Base-by-base conservation (phyloP, 2,797 vertebrate species). In the Antennarius maculatus region DNA sequence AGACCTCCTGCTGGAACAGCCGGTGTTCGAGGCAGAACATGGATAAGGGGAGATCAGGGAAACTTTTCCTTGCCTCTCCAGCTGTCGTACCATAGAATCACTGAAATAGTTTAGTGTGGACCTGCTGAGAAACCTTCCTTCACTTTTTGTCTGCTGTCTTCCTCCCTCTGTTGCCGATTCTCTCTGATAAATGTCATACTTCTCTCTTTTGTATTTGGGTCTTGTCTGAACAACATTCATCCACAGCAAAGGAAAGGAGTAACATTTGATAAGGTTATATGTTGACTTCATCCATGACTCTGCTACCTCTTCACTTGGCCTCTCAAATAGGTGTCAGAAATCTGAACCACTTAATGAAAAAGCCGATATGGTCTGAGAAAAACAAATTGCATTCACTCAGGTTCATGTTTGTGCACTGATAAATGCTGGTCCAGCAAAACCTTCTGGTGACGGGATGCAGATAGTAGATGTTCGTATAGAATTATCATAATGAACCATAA, bases 1-100 rank as follows among this genome's bases (percentile, higher is more conserved):
- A 74, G 64, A 74, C 71, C 72, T 56, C 78, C 76, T 16, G 64
- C 74, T 79, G 76, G 71, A 69, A 57, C 60, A 74, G 63, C 76
- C 74, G 78, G 61, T 75, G 55, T 82, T 82, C 27, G 65, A 74
- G 58, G 62, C 67, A 73, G 61, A 69, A 84, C 70, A 69, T 39
- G 55, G 73, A 46, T 3, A 42, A 61, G 69, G 58, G 43, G 27
- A 54, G 72, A 67, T 80, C 66, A 64, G 72, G 62, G 55, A 43
- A 77, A 63, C 69, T 76, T 56, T 70, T 71, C 66, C 51, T 59
- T 53, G n/a, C 54, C 37, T 34, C 66, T 74, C 50, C 53, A 63
- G 68, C 49, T 46, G 17, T 66, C 69, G 0, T 84, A 61, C 61
- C 37, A 55, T 73, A 80, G 75, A 83, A 81, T 60, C 76, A 63